Conservation (phyloP, 2,888 invertebrate genomes). For the Thereva unica region DNA sequence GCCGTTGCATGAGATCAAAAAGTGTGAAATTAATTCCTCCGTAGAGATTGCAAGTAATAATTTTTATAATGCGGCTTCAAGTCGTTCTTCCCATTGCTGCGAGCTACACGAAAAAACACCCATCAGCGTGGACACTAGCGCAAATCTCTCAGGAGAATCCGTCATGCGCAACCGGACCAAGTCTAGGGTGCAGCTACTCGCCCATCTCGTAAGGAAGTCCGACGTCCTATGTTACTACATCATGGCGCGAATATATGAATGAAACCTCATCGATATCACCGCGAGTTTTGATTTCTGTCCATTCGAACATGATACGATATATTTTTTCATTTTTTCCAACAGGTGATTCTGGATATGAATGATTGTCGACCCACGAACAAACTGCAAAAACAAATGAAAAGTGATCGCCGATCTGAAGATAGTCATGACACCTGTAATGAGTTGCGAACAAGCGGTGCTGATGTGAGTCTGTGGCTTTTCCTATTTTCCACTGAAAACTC, state of each 20-base stretch:
- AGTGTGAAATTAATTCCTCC: slow-evolving; percentile 36
- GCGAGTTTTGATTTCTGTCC: no score
- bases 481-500: slow-evolving; percentile 16
- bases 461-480: slow-evolving; percentile 30
- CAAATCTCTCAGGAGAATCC: slow-evolving; percentile 34
- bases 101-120: no score
- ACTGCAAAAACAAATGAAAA: not conserved
- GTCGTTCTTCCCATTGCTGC: no score
- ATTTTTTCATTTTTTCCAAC: no score
- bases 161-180: slow-evolving; percentile 15
- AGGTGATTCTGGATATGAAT: no score
- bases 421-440: not conserved
- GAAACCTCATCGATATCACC: no score
- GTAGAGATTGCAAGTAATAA: slow-evolving; percentile 16
- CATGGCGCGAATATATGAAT: not conserved
- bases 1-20: not conserved
- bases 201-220: not conserved
- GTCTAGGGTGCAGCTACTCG: not conserved
- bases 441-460: not conserved
- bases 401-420: not conserved
- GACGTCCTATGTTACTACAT: not conserved
- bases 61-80: no score
- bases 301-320: no score
- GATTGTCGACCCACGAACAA: no score
- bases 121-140: no score